Evolutionary conservation across 2,797 vertebrate genomes (phyloP), one percentile per base, ranked within the genome.

Genomic region (Threskiornis aethiopicus): DNA sequence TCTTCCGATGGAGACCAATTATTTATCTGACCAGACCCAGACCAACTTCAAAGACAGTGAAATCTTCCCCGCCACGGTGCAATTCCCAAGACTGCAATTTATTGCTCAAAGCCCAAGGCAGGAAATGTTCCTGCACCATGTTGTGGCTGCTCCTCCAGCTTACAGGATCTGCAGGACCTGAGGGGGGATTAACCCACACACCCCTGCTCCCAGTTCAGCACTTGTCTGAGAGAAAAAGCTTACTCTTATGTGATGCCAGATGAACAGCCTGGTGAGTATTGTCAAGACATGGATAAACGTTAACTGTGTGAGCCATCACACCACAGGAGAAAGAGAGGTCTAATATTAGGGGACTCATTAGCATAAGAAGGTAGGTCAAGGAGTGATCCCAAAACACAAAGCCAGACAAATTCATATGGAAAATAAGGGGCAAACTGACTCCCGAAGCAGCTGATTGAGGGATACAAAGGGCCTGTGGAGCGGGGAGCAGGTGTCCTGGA

Each of bases 171-270:
- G 58, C 28, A 57, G 67, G 28, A 64, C 28, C 20, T 28, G 65
- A 24, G 44, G 3, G 21, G 25, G n/a, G 16, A 70, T 58, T 46
- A 62, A 78, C 33, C n/a, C 83, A 16, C 41, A n/a, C 12, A 29
- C 1, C 11, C 15, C 42, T 61, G 4, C 42, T 77, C 41, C 64
- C 21, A 8, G 11, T 31, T 47, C 2, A 0, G 35, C 5, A 1
- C 35, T 73, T 31, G 13, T n/a, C 31, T 80, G 65, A 86, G 24
- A 54, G 28, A 46, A 80, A 80, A 73, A 65, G 6, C 14, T 46
- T 39, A 9, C 11, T 73, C 39, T 33, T 46, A 6, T 1, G 5
- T 4, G 7, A 65, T 19, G 4, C 7, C 58, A 61, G 12, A 35
- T 35, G 4, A 57, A 39, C 13, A 65, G 18, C 41, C 52, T n/a